A percentile compares a stretch with the other conserved stretches of the same genome.
Conservation (phyloP, 1,140 invertebrate genomes). For the Drosophila pseudoananassae region DNA sequence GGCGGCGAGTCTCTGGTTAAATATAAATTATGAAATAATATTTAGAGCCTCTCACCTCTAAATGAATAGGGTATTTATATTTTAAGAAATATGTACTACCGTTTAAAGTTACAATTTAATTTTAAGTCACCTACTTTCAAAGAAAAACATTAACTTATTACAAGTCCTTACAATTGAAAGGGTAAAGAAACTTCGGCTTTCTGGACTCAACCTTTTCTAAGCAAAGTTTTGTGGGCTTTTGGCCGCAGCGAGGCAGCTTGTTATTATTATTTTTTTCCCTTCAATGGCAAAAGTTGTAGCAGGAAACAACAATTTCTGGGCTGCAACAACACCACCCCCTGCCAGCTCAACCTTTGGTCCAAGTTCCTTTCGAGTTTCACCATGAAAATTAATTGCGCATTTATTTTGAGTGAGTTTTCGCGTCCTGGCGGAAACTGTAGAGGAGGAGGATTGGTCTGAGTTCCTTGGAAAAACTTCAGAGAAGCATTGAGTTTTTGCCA, state of each 20-base stretch:
- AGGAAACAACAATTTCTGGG: slow-evolving; percentile 63
- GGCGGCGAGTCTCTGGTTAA: slow-evolving; percentile 23
- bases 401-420: slow-evolving; percentile 74
- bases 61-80: too few relatives aligned
- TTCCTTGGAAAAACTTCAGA: slow-evolving; percentile 47
- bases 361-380: slow-evolving; percentile 63
- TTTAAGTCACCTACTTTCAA: neutral
- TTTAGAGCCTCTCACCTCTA: too few relatives aligned
- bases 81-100: too few relatives aligned
- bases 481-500: slow-evolving; percentile 37
- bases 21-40: slow-evolving; percentile 65
- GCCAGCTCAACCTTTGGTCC: slow-evolving; percentile 32
- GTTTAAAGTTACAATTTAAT: neutral
- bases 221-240: slow-evolving; percentile 49
- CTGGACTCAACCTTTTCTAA: slow-evolving; percentile 15
- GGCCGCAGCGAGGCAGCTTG: slow-evolving; percentile 38
- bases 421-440: slow-evolving; percentile 12
- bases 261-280: slow-evolving; percentile 58
- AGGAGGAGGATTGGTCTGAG: neutral
- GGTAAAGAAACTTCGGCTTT: neutral
- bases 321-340: slow-evolving; percentile 12
- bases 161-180: neutral
- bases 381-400: slow-evolving; percentile 82
- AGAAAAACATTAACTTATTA: too few relatives aligned
- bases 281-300: slow-evolving; percentile 60